These are phyloP conservation scores for Sacculina carcini DNA, from an alignment of 2,888 invertebrate species.

Conservation along the genomic window DNA sequence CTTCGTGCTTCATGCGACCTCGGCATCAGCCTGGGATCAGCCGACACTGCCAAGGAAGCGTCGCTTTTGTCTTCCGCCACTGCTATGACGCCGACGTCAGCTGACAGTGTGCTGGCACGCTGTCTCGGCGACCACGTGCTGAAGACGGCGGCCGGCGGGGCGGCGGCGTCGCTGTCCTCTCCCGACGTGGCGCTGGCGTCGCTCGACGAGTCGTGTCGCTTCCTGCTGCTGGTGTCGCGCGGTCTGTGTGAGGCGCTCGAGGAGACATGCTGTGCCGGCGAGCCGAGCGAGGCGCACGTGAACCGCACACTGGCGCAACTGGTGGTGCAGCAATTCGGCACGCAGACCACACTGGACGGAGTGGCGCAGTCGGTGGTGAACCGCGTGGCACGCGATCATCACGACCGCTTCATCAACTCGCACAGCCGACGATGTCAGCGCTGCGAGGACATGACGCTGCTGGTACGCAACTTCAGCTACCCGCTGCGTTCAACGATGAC, in stretches of 20 bases:
- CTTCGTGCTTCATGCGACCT: background rate
- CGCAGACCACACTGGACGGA: constrained; percentile 45
- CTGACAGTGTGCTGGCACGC: constrained; percentile 53
- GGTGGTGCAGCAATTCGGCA: constrained; percentile 30
- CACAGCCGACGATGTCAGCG: constrained; percentile 25
- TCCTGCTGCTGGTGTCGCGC: constrained; percentile 56
- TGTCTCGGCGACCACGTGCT: constrained; percentile 67
- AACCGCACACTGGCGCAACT: constrained; percentile 46
- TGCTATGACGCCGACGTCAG: constrained; percentile 35
- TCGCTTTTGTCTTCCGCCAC: too few species aligned
- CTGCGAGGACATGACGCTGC: constrained; percentile 48
- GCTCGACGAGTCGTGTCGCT: constrained; percentile 49
- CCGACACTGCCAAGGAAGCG: too few species aligned
- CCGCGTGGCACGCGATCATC: constrained; percentile 54
- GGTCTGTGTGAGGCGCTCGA: constrained; percentile 59
- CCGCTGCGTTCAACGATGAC: constrained; percentile 32
- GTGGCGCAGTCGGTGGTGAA: constrained; percentile 66
- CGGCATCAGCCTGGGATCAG: background rate
- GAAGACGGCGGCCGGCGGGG: constrained; percentile 42
- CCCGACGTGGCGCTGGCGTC: constrained; percentile 58
- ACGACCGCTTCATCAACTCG: constrained; percentile 37
- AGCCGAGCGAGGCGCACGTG: constrained; percentile 44
- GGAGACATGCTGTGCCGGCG: too few species aligned
- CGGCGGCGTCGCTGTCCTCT: constrained; percentile 54
- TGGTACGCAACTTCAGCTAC: constrained; percentile 64